Conservation (phyloP, 2,888 invertebrate genomes). For the Xestia xanthographa region DNA sequence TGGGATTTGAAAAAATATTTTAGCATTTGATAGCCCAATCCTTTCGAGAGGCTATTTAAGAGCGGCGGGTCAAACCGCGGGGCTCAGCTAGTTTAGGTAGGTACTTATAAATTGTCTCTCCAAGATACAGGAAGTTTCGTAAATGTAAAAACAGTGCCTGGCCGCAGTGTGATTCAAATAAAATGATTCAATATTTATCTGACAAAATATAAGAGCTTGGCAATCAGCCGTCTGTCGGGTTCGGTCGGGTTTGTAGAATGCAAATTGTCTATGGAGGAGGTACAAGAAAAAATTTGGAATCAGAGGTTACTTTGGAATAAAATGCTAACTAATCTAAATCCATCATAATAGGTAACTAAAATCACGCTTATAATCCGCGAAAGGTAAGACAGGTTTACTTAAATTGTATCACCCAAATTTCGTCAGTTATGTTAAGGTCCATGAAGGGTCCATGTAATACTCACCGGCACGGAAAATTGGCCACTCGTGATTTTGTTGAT, state of each 20-base stretch:
- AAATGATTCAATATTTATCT: slow-evolving; percentile 86
- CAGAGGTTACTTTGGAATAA: not conserved
- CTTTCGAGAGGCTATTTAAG: not conserved
- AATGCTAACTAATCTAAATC: not conserved
- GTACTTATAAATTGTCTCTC: not conserved
- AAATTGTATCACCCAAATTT: too few species aligned
- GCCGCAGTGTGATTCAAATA: slow-evolving; percentile 77
- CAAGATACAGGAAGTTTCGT: slow-evolving; percentile 6
- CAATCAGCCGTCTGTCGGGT: slow-evolving; percentile 79
- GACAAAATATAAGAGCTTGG: slow-evolving; percentile 83
- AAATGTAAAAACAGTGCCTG: slow-evolving; percentile 14
- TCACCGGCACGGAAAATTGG: too few species aligned
- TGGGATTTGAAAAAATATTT: not conserved
- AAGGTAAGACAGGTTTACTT: not conserved
- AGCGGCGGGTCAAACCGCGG: not conserved
- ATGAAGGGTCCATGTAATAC: too few species aligned
- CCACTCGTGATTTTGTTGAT: too few species aligned
- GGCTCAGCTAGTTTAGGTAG: not conserved
- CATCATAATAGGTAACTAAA: not conserved
- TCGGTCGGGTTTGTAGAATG: slow-evolving; percentile 12
- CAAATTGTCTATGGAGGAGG: slow-evolving; percentile 27
- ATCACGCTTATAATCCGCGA: not conserved
- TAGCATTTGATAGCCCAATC: not conserved
- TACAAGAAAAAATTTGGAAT: not conserved
- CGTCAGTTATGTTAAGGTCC: too few species aligned